Conservation (phyloP, 2,113 vertebrate species). For the Hepsetus odoe region DNA sequence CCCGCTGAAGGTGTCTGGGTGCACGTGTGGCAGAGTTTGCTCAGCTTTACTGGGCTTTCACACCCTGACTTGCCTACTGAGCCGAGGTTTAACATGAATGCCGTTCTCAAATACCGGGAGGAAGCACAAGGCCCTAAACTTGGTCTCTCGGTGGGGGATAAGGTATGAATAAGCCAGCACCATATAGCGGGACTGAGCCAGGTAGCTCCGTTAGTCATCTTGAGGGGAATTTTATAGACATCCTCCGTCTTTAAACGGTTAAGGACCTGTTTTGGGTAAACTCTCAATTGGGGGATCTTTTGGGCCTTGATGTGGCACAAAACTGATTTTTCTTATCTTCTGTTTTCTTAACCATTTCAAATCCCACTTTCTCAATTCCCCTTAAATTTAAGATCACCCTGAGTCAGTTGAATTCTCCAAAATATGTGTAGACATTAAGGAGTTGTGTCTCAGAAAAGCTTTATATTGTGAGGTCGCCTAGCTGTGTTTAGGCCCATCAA, state of each 20-base stretch:
- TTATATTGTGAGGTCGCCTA: too few species aligned
- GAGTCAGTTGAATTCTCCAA: too few species aligned
- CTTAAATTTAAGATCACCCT: too few species aligned
- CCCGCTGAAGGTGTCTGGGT: constrained; percentile 37
- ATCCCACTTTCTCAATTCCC: too few species aligned
- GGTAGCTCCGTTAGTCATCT: neutral
- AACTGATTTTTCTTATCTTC: neutral
- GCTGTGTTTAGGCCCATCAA: too few species aligned
- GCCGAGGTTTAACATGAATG: neutral
- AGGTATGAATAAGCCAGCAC: neutral
- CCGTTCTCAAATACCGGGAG: neutral
- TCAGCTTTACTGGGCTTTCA: constrained; percentile 2
- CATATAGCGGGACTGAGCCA: neutral
- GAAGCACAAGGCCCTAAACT: neutral
- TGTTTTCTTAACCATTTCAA: too few species aligned
- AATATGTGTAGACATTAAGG: too few species aligned
- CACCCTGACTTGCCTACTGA: neutral
- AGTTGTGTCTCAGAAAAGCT: too few species aligned
- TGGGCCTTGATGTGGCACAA: neutral
- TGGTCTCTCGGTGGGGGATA: neutral
- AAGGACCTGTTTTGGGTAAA: neutral
- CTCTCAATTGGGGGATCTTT: neutral
- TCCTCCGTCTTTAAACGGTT: neutral
- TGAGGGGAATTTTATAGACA: neutral
- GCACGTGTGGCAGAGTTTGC: constrained; percentile 14